A percentile compares a stretch with the other conserved stretches of the same genome.
Evolutionary conservation across 2,113 vertebrate species (phyloP).

Genomic region (Pao palembangensis): DNA sequence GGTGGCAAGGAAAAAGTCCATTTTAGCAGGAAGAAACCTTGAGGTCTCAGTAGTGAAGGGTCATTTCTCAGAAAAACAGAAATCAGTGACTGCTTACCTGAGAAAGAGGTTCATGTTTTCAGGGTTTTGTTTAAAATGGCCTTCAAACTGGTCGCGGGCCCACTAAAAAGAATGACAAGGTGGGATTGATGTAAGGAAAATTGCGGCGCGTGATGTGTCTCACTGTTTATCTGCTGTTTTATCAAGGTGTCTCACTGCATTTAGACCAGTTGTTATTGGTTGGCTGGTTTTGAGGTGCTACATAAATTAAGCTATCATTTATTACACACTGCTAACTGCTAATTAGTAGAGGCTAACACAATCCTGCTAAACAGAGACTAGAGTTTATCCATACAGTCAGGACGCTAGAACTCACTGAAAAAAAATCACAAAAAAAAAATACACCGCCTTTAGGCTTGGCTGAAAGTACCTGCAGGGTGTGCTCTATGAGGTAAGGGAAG

Average conservation of each 20-base stretch:
- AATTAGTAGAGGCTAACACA: too few relatives aligned
- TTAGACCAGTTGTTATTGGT: too few relatives aligned
- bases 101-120: constrained; percentile 73
- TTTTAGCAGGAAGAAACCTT: too few relatives aligned
- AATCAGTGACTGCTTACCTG: constrained; percentile 53
- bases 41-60: neutral
- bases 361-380: too few relatives aligned
- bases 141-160: constrained; percentile 80
- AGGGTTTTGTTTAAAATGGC: constrained; percentile 73
- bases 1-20: neutral
- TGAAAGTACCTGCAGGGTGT: constrained; percentile 81
- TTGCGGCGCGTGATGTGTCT: neutral
- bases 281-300: too few relatives aligned
- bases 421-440: too few relatives aligned
- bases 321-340: too few relatives aligned
- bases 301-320: too few relatives aligned
- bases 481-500: constrained; percentile 82
- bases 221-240: neutral
- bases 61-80: neutral
- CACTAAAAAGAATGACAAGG: constrained; percentile 62
- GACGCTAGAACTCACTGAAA: too few relatives aligned
- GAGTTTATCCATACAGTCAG: too few relatives aligned
- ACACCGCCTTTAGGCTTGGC: neutral
- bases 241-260: too few relatives aligned
- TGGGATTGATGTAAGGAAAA: neutral